Evolutionary conservation across 2,888 invertebrate species (phyloP), one percentile per base, ranked within the genome.

Genomic region (Leptopterna dolabrata): DNA sequence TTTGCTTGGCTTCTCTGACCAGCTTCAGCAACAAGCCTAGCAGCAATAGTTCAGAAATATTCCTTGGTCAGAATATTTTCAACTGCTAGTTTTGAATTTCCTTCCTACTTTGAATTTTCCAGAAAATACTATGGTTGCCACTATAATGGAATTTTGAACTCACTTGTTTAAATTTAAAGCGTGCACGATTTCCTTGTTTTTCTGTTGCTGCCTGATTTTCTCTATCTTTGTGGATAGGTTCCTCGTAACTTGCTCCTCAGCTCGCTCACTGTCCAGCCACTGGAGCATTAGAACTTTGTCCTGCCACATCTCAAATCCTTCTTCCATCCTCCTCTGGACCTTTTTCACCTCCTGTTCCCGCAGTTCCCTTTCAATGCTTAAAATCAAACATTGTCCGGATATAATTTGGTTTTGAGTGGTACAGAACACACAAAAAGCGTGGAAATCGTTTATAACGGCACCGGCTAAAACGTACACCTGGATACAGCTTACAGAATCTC

Each of bases 281-380:
- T 92, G 91, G 30, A 92, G 90, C 41, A 91, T 89, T 76, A 91
- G 88, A 2, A 92, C 91, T 87, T 91, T 91, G 55, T 91, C 91
- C 88, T 92, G 91, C 92, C 92, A 92, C 87, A 91, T 91, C 83
- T 92, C 91, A 85, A 92, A 90, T 14, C 92, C 92, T 63, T 90
- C 89, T 29, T 91, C 91, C 36, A 92, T 89, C 87, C 92, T 91
- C 55, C 91, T 89, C 71, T 92, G 92, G 76, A 91, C 89, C 73
- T 90, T 89, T 81, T 90, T 90, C 0, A 91, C 92, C 80, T 91
- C 91, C 81, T 91, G 87, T 82, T 90, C 90, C 55, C 89, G 90
- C 78, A 90, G 80, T 86, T 90, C 90, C 80, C 91, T 89, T n/a
- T 90, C 90, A 43, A 90, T 88, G 88, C 91, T 91, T 84, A 55